phyloP scores from a whole-genome alignment of 2,113 vertebrate genomes.

The Sciurus niger region DNA sequence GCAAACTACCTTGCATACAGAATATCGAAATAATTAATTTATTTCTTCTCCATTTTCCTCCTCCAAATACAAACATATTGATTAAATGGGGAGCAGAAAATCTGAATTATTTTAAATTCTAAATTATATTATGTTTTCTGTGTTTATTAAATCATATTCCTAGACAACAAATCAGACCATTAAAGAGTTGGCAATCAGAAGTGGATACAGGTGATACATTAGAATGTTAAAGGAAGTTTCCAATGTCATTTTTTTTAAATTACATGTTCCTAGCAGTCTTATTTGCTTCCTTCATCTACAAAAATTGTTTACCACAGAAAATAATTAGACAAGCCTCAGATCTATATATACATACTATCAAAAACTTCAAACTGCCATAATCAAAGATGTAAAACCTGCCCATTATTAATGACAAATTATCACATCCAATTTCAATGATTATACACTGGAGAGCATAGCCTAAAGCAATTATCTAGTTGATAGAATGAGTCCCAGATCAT shows the following conservation, averaged over 20 bases:
- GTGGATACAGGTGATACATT: background rate
- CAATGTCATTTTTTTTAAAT: slow-evolving; percentile 53
- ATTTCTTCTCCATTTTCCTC: background rate
- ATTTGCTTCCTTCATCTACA: slow-evolving; percentile 27
- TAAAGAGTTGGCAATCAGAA: slow-evolving; percentile 33
- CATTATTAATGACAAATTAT: slow-evolving; percentile 65
- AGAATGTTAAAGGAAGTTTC: slow-evolving; percentile 41
- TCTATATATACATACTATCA: slow-evolving; percentile 33
- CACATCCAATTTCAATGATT: slow-evolving; percentile 35
- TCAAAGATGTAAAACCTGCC: slow-evolving; percentile 50
- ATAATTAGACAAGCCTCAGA: slow-evolving; percentile 29
- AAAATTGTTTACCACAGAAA: slow-evolving; percentile 56
- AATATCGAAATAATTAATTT: slow-evolving; percentile 22
- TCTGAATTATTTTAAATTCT: slow-evolving; percentile 59
- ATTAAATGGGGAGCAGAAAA: background rate
- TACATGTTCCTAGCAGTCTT: background rate
- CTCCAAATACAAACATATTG: slow-evolving; percentile 36
- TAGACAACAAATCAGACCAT: slow-evolving; percentile 51
- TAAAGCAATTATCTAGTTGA: slow-evolving; percentile 53
- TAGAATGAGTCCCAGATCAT: background rate
- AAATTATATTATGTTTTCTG: background rate
- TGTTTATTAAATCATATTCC: slow-evolving; percentile 65
- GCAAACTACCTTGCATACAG: background rate
- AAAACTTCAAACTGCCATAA: slow-evolving; percentile 52
- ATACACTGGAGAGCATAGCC: background rate